Percentiles rank a stretch among this genome's conserved stretches.
These are phyloP conservation scores for Nasonia giraulti DNA, from an alignment of 1,140 invertebrate species.

Conservation along the genomic window DNA sequence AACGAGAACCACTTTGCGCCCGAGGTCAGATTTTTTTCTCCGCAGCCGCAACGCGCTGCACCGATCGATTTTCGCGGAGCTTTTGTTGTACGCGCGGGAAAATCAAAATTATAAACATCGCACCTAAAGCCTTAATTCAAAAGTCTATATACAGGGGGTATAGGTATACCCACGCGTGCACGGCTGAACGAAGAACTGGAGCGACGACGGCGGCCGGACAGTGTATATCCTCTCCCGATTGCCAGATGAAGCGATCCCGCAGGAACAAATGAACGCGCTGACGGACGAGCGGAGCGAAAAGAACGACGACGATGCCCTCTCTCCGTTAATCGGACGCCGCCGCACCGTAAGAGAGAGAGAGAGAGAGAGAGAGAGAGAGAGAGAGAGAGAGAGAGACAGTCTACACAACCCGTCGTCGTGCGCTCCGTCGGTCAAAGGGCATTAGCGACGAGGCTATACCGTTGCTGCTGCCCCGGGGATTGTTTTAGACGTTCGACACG, in stretches of 20 bases:
- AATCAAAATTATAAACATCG: neutral
- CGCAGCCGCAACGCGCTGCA: neutral
- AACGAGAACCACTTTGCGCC: conserved; percentile 41
- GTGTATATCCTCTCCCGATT: neutral
- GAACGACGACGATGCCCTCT: conserved; percentile 3
- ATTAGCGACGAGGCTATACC: conserved; percentile 1
- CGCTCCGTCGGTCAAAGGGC: conserved; percentile 50
- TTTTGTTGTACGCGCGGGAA: neutral
- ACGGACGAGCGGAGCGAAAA: conserved; percentile 21
- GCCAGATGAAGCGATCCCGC: conserved; percentile 28
- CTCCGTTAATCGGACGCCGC: conserved; percentile 3
- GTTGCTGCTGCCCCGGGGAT: neutral
- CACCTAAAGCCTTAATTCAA: no score
- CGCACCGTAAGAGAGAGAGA: neutral
- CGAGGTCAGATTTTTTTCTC: neutral
- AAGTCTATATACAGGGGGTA: no score
- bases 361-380: neutral
- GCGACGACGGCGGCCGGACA: neutral
- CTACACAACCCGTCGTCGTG: neutral
- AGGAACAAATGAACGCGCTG: conserved; percentile 30
- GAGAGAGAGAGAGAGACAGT: neutral
- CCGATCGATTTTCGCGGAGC: neutral
- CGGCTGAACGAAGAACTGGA: conserved; percentile 1
- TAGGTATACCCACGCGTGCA: no score
- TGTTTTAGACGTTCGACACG: neutral